Evolutionary conservation across 2,888 invertebrate genomes (phyloP), one percentile per base, ranked within the genome.

Genomic region (Acanthosepion pharaonis): DNA sequence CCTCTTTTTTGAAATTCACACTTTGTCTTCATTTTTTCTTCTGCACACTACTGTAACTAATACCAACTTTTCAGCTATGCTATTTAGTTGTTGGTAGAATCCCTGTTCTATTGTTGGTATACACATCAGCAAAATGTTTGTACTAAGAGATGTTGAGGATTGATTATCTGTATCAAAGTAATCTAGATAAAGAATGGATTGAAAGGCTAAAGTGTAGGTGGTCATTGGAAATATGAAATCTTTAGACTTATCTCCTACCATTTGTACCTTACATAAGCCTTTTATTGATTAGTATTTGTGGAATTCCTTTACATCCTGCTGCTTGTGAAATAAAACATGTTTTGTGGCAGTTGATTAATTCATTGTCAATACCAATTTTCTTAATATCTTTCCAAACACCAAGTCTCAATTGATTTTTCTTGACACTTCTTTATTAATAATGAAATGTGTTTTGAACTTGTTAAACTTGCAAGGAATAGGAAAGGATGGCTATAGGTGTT

Each of bases 251-350:
- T 78, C n/a, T 11, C 11, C 20, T 78, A 18, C 78, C 5, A 8
- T 78, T 78, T 78, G n/a, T 33, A 33, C n/a, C n/a, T 78, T n/a
- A n/a, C 11, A n/a, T n/a, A 33, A 78, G 33, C 78, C n/a, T 78
- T 78, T 78, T 78, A 78, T 78, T 78, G 78, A 78, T 78, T 78
- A 78, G n/a, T 78, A 78, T 33, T n/a, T 78, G 78, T 33, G n/a
- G 78, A 78, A 78, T 78, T 78, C 78, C 33, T 78, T 78, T 33
- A 78, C 78, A 78, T 78, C 33, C n/a, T 78, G 33, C 15, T n/a
- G 4, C 33, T 33, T 33, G n/a, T 78, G 78, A 33, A n/a, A 78
- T 78, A 78, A 78, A 78, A 78, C n/a, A 33, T 15, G 28, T 78
- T 78, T 78, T 78, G 28, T n/a, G 78, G 2, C 28, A n/a, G 15